phyloP scores from a whole-genome alignment of 1,140 invertebrate species.

The Lanistes nyassanus region DNA sequence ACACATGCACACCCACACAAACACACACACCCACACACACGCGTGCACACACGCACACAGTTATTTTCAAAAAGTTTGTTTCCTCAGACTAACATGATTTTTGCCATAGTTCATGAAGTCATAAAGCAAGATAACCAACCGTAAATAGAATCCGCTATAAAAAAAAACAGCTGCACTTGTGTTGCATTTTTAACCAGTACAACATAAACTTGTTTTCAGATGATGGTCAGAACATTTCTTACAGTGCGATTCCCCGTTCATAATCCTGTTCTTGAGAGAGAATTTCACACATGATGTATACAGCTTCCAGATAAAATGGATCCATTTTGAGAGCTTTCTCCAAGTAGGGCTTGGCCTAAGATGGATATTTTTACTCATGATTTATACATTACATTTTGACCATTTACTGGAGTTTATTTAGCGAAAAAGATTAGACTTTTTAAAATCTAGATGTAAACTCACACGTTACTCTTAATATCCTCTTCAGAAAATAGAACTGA shows the following conservation, averaged over 20 bases:
- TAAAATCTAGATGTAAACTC: no score
- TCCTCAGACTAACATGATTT: neutral
- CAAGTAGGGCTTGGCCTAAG: slow-evolving; percentile 73
- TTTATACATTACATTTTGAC: neutral
- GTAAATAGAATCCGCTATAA: neutral
- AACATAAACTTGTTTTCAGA: neutral
- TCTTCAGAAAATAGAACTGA: neutral
- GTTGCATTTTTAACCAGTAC: neutral
- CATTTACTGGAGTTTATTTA: no score
- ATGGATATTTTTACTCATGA: no score
- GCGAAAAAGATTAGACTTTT: no score
- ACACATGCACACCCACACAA: no score
- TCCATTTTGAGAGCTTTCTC: slow-evolving; percentile 78
- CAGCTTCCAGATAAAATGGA: slow-evolving; percentile 75
- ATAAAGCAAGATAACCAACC: neutral
- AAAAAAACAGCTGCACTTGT: neutral
- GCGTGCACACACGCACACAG: neutral
- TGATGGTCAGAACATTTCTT: neutral
- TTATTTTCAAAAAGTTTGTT: neutral
- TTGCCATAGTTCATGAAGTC: neutral
- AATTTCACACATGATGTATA: slow-evolving; percentile 77
- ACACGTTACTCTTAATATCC: neutral
- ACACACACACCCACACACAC: no score
- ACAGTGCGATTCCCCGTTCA: neutral
- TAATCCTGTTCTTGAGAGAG: slow-evolving; percentile 67